Evolutionary conservation across 2,888 invertebrate species (phyloP).

Genomic region (Neoscelio sp.): DNA sequence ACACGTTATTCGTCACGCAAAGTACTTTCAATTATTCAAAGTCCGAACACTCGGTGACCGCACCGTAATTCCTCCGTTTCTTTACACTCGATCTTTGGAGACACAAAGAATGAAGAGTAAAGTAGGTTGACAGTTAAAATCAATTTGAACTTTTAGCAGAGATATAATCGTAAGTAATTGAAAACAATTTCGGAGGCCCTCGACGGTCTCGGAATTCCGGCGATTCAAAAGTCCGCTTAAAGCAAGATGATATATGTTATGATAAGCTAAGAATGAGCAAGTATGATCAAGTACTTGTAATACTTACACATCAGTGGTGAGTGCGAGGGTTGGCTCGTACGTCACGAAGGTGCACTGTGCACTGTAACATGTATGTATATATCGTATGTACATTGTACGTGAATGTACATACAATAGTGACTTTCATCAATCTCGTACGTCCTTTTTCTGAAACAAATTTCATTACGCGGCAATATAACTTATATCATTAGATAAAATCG

Average conservation of each 20-base stretch:
- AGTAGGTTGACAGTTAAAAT: conserved; percentile 13
- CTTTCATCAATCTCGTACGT: conserved; percentile 45
- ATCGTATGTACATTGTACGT: conserved; percentile 3
- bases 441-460: conserved; percentile 43
- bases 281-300: conserved; percentile 45
- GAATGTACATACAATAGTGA: conserved; percentile 15
- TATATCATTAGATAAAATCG: conserved; percentile 24
- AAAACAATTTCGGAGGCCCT: conserved; percentile 3
- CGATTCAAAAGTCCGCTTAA: not conserved
- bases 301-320: conserved; percentile 18
- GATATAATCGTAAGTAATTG: conserved; percentile 12
- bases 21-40: not conserved
- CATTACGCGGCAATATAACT: conserved; percentile 35
- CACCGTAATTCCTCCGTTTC: too few species aligned
- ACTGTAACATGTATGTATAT: not conserved
- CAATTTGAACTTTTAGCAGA: conserved; percentile 5
- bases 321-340: conserved; percentile 5
- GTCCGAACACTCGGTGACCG: not conserved
- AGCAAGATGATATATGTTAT: conserved; percentile 10
- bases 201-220: conserved; percentile 1
- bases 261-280: conserved; percentile 31
- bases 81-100: too few species aligned
- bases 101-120: not conserved
- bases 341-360: conserved; percentile 22
- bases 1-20: conserved; percentile 1